Conservation (phyloP, 1,140 invertebrate genomes). For the Holotrichia oblita region DNA sequence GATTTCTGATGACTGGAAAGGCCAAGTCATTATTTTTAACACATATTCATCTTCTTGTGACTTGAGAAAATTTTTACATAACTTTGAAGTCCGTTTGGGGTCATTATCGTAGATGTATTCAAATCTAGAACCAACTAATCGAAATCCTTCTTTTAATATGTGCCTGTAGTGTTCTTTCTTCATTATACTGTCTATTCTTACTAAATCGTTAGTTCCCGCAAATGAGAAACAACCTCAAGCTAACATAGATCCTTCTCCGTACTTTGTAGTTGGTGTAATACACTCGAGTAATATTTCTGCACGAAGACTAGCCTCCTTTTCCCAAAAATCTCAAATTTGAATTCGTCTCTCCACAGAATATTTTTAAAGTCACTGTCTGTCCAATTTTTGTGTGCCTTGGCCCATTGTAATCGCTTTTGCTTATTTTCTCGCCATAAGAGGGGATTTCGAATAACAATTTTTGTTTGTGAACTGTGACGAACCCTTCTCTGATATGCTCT, state of each 20-base stretch:
- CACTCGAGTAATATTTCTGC: background rate
- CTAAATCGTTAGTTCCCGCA: background rate
- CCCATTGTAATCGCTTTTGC: background rate
- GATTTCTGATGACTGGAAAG: background rate
- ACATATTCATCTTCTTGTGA: background rate
- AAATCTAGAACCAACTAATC: background rate
- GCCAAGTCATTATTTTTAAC: background rate
- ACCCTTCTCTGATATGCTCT: no score
- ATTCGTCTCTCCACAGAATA: no score
- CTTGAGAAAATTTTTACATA: background rate
- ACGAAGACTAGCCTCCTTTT: background rate
- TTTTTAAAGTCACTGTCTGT: background rate
- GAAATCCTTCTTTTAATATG: background rate
- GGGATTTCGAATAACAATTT: no score
- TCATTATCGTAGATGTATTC: background rate
- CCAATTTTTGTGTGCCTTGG: background rate
- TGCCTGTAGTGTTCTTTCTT: background rate
- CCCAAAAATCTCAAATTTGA: no score
- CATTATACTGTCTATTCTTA: background rate
- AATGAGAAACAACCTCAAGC: background rate
- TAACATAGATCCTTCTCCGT: no score
- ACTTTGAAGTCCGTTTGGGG: background rate
- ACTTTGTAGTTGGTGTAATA: background rate
- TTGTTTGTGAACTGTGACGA: no score
- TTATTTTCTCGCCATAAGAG: no score